Evolutionary conservation across 1,140 invertebrate genomes (phyloP).

Genomic region (Cyclargus thomasi): DNA sequence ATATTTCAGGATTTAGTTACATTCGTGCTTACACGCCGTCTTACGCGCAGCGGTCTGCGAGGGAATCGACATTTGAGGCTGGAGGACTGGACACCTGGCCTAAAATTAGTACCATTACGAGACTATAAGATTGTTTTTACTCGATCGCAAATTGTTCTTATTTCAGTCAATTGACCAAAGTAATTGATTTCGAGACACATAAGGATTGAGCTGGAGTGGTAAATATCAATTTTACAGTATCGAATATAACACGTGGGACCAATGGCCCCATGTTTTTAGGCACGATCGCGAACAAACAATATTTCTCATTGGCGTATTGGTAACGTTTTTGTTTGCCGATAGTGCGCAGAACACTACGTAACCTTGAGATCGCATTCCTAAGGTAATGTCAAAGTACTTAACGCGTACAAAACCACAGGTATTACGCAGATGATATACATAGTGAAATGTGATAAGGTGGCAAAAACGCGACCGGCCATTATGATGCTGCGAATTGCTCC

Average conservation of each 20-base stretch:
- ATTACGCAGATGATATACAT: slow-evolving; percentile 30
- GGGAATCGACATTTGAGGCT: too few relatives aligned
- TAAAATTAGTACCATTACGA: too few relatives aligned
- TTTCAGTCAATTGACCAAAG: too few relatives aligned
- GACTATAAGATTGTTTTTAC: too few relatives aligned
- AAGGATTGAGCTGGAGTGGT: too few relatives aligned
- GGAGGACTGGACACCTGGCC: too few relatives aligned
- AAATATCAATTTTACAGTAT: background rate
- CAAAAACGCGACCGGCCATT: background rate
- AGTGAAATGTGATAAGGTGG: background rate
- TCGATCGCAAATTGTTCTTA: too few relatives aligned
- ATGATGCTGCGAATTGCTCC: background rate
- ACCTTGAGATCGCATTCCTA: slow-evolving; percentile 60
- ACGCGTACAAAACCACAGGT: slow-evolving; percentile 40
- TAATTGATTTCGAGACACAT: too few relatives aligned
- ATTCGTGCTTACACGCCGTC: too few relatives aligned
- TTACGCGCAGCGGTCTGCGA: too few relatives aligned
- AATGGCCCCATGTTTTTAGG: background rate
- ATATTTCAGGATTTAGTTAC: too few relatives aligned
- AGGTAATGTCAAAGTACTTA: slow-evolving; percentile 64
- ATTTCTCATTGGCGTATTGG: background rate
- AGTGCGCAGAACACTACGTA: slow-evolving; percentile 32
- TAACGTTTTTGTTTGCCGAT: slow-evolving; percentile 44
- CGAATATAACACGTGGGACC: background rate
- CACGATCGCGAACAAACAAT: background rate